Evolutionary conservation across 1,140 invertebrate genomes (phyloP).

Genomic region (Atta cephalotes): DNA sequence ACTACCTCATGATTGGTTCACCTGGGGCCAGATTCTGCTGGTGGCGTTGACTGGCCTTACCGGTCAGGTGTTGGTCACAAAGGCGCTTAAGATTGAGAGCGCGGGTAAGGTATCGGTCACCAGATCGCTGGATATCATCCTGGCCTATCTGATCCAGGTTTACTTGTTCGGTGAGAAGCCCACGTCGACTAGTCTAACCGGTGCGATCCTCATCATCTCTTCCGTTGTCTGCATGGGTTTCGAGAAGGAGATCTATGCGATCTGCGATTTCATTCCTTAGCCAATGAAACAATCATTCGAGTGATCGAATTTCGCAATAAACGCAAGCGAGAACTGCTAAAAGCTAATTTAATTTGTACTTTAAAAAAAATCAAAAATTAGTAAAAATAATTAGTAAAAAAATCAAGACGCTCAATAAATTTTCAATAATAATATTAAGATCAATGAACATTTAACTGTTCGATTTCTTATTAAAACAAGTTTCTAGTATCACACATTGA

Average conservation of each 20-base stretch:
- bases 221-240: conserved; percentile 86
- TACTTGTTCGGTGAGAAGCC: conserved; percentile 86
- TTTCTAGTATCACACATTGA: neutral
- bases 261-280: conserved; percentile 84
- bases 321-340: neutral
- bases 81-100: conserved; percentile 86
- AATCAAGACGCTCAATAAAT: neutral
- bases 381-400: neutral
- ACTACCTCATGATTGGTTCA: conserved; percentile 79
- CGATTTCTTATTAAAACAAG: neutral
- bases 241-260: conserved; percentile 84
- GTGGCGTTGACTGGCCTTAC: conserved; percentile 83
- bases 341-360: neutral
- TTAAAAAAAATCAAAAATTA: neutral
- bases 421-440: conserved; percentile 27
- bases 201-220: conserved; percentile 84
- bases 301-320: neutral
- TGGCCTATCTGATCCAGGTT: conserved; percentile 86
- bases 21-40: conserved; percentile 82
- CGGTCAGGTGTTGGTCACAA: conserved; percentile 86
- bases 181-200: conserved; percentile 83
- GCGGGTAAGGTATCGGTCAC: conserved; percentile 87
- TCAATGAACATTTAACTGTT: conserved; percentile 15
- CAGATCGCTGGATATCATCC: conserved; percentile 86
- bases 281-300: conserved; percentile 36